phyloP scores from a whole-genome alignment of 23 tunicate genomes.

The Ascidia mentula region DNA sequence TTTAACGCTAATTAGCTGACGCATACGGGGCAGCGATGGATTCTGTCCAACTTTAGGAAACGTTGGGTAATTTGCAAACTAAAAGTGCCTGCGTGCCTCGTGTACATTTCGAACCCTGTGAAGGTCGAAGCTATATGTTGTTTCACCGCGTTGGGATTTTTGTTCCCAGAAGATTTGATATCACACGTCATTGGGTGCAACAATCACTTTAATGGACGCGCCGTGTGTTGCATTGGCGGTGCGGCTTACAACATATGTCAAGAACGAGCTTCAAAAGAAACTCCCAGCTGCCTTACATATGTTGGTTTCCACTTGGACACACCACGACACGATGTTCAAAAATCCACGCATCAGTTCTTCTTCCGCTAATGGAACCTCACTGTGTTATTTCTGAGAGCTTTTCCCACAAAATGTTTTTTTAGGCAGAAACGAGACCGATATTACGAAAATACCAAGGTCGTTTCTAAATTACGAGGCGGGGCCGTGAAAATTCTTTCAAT shows the following conservation, averaged over 20 bases:
- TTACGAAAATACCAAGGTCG: background rate
- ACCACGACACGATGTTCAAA: background rate
- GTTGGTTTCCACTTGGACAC: background rate
- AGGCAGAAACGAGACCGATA: background rate
- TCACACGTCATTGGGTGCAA: slow-evolving; percentile 8
- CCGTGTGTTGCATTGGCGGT: background rate
- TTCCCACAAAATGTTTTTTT: too few relatives aligned
- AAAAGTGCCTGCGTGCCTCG: too few relatives aligned
- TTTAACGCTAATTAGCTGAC: too few relatives aligned
- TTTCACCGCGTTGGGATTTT: background rate
- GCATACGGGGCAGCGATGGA: too few relatives aligned
- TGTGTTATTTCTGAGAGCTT: too few relatives aligned
- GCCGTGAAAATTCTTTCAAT: background rate
- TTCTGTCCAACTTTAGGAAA: too few relatives aligned
- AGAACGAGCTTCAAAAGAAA: background rate
- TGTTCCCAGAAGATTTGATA: background rate
- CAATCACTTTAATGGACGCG: background rate
- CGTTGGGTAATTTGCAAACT: too few relatives aligned
- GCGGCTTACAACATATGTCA: background rate
- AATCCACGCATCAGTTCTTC: background rate
- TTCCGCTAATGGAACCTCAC: background rate
- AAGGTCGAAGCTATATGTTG: background rate
- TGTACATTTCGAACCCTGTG: too few relatives aligned
- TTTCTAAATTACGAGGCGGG: background rate
- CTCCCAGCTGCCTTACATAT: slow-evolving; percentile 5